Percentiles rank a stretch among this genome's conserved stretches.
These are phyloP conservation scores for Ianthella basta DNA, from an alignment of 37 sponge, comb jelly and placozoan genomes.

Conservation along the genomic window DNA sequence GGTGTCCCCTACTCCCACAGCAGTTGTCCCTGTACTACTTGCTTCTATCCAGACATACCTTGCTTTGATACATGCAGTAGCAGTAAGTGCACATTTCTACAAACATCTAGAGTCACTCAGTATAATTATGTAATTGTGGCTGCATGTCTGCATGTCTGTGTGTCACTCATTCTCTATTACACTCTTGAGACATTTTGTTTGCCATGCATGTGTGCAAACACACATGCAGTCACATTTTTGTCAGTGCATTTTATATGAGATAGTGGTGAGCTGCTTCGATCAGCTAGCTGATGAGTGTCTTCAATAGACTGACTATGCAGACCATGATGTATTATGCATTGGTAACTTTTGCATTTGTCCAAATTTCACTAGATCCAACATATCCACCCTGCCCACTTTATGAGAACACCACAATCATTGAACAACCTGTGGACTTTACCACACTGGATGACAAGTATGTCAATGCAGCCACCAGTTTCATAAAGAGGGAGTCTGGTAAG, in stretches of 20 bases:
- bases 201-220: too few species aligned
- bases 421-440: constrained; percentile 78
- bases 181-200: too few species aligned
- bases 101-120: constrained; percentile 41
- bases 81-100: constrained; percentile 39
- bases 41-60: constrained; percentile 68
- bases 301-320: too few species aligned
- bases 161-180: neutral
- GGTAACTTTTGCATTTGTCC: too few species aligned
- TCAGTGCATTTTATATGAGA: too few species aligned
- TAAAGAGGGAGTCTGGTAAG: constrained; percentile 61
- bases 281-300: too few species aligned
- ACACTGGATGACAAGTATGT: constrained; percentile 53
- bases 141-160: neutral
- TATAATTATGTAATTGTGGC: too few species aligned
- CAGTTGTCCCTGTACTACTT: constrained; percentile 66
- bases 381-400: constrained; percentile 68
- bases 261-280: too few species aligned
- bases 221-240: too few species aligned
- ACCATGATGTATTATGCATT: too few species aligned
- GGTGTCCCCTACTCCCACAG: constrained; percentile 84
- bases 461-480: constrained; percentile 61
- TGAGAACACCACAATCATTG: constrained; percentile 56
- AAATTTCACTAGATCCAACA: constrained; percentile 16
- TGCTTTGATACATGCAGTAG: constrained; percentile 50